A percentile compares a stretch with the other conserved stretches of the same genome.
These are phyloP conservation scores for Columba janthina DNA, from an alignment of 2,113 vertebrate species.

Conservation along the genomic window DNA sequence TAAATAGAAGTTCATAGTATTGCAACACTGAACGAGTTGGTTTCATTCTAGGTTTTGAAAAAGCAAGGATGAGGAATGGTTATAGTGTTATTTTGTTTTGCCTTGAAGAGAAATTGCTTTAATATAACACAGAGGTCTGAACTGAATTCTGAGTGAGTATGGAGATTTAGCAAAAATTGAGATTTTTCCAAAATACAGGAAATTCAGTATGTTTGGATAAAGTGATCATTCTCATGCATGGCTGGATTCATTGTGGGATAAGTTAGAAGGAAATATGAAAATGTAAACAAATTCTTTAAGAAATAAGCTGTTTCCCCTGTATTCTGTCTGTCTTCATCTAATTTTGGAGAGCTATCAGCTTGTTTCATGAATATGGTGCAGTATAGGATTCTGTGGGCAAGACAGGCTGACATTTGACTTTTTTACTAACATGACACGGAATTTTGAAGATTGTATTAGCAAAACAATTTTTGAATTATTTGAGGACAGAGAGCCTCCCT, in stretches of 20 bases:
- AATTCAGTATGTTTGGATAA: not conserved
- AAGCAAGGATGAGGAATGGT: not conserved
- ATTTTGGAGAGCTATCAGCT: not conserved
- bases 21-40: fast-evolving
- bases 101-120: not conserved
- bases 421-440: not conserved
- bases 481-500: not conserved
- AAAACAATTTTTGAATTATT: not conserved
- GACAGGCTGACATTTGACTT: not conserved
- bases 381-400: not conserved
- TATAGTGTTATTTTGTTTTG: not conserved
- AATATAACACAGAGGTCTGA: not conserved
- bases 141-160: not conserved
- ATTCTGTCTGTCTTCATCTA: not conserved
- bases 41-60: not conserved
- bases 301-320: not conserved
- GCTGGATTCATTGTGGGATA: not conserved
- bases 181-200: not conserved
- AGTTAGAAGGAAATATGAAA: not conserved
- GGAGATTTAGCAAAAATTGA: not conserved
- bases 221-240: not conserved
- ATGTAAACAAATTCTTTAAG: not conserved
- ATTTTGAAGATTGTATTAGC: not conserved
- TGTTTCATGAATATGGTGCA: not conserved
- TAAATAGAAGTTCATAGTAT: not conserved